Base-by-base conservation (phyloP, 2,797 vertebrate genomes). In the Gadopsis bispinosus region DNA sequence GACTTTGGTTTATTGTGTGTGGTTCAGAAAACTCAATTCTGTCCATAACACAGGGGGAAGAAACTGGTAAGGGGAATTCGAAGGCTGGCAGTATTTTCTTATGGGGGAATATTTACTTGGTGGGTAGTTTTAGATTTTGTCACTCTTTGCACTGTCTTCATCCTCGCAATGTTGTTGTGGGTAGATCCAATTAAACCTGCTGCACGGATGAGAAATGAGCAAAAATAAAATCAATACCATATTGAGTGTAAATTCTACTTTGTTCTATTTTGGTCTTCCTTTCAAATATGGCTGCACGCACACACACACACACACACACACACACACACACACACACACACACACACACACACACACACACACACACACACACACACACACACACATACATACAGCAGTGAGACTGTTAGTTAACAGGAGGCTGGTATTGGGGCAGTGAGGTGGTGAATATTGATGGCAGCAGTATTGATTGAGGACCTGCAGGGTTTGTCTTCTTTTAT, bases 401-500 rank as follows among this genome's bases (percentile, higher is more conserved):
- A 73, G 73, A 68, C 75, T 73, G 84, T 92, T 90, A 89, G 89
- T 86, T 91, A 87, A 90, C 80, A 85, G 82, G 64, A 85, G 65
- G 79, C 69, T 77, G 79, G 88, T 87, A 83, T 80, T 43, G 43
- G 74, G 68, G 72, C 83, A 77, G 87, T 80, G 85, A 81, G 78
- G 79, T 88, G 79, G 84, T 90, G 90, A 92, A 91, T 94, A 90
- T 92, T 83, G 88, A 94, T 91, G 88, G 51, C 79, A 77, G 69
- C 63, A 31, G 51, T 92, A 94, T 93, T 90, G 93, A 94, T 90
- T 85, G 83, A 89, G 20, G 81, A 88, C 83, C 89, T 91, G 90
- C 78, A 89, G 86, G 80, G 90, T 91, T 92, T 89, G 90, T 91
- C 90, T 90, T 88, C 83, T 89, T 91, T 87, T 83, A 88, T 87